phyloP scores from a whole-genome alignment of 1,140 invertebrate species.

The Magallana gigas region DNA sequence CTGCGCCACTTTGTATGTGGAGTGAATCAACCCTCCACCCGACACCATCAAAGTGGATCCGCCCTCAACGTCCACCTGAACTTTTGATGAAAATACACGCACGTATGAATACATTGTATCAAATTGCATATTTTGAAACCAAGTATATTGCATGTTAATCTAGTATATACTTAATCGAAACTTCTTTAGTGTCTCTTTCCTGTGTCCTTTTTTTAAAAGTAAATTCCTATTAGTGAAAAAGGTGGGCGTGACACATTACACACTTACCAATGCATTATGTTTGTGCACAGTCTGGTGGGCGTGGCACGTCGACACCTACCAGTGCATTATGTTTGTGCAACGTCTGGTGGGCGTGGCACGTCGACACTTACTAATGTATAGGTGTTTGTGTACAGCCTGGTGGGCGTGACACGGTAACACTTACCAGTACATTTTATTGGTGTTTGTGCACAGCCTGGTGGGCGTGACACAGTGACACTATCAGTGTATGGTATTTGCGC shows the following conservation, averaged over 20 bases:
- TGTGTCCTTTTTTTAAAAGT: too few species aligned
- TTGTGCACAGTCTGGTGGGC: too few species aligned
- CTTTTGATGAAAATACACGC: neutral
- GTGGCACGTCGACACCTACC: neutral
- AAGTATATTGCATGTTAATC: too few species aligned
- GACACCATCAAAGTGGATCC: conserved; percentile 3
- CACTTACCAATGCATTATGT: too few species aligned
- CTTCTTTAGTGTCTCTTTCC: too few species aligned
- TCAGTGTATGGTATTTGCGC: conserved; percentile 32
- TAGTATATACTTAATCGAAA: too few species aligned
- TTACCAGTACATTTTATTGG: conserved; percentile 25
- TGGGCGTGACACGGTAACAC: neutral
- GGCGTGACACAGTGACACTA: neutral
- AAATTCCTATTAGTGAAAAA: too few species aligned
- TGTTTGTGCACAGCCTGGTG: too few species aligned
- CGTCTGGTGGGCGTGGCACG: neutral
- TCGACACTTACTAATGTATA: conserved; percentile 29
- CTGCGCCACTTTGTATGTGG: conserved; percentile 69
- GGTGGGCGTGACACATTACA: too few species aligned
- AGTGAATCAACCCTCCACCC: conserved; percentile 52
- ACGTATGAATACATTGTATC: neutral
- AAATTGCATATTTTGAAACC: too few species aligned
- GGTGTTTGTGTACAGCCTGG: neutral
- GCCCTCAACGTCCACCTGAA: conserved; percentile 38
- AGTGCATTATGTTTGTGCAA: neutral